Evolutionary conservation across 2,797 vertebrate species (phyloP).

Genomic region (Antrozous pallidus): DNA sequence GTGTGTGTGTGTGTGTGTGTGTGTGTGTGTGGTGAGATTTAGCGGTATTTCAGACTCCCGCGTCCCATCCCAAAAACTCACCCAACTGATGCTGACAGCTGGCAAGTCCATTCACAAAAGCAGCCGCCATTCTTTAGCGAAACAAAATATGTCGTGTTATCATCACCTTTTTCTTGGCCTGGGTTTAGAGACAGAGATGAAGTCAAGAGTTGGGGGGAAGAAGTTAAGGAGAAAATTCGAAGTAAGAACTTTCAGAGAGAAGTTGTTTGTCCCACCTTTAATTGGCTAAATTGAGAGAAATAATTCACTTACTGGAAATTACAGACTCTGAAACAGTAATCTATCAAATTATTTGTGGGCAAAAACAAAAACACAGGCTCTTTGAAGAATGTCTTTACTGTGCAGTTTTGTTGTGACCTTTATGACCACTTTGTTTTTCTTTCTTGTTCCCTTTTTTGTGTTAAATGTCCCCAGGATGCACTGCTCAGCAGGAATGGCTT

Average conservation of each 20-base stretch:
- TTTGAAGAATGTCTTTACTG: background rate
- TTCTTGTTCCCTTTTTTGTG: background rate
- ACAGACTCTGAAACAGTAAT: background rate
- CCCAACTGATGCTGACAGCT: background rate
- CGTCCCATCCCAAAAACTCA: background rate
- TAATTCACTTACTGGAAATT: background rate
- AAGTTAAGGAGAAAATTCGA: background rate
- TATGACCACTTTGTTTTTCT: background rate
- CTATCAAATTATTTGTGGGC: background rate
- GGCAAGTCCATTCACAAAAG: background rate
- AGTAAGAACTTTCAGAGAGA: background rate
- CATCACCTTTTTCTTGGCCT: background rate
- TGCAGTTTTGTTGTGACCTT: background rate
- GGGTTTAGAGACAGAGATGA: background rate
- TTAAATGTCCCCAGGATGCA: background rate
- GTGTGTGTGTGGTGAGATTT: background rate
- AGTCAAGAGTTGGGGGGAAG: background rate
- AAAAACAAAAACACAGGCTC: background rate
- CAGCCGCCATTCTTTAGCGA: no score
- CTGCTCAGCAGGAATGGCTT: conserved; percentile 18
- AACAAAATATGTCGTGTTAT: background rate
- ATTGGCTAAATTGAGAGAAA: background rate
- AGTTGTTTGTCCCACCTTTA: background rate
- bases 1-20: background rate
- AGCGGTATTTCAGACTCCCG: background rate